Percentiles rank a stretch among this genome's conserved stretches.
phyloP scores from a whole-genome alignment of 2,113 vertebrate genomes.

The Campylomormyrus tamandua region DNA sequence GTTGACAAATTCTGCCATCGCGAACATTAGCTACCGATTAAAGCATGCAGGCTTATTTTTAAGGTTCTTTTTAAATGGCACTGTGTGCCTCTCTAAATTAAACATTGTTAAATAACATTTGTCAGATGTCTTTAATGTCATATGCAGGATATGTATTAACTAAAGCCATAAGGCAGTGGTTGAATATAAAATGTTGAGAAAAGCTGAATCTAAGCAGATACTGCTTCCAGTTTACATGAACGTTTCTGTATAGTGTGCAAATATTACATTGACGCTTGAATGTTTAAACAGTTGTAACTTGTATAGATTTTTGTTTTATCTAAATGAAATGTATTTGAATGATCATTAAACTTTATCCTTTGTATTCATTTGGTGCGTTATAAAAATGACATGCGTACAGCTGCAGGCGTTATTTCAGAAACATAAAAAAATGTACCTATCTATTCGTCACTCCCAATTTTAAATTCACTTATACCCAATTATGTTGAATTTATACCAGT shows the following conservation, averaged over 20 bases:
- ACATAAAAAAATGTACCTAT: neutral
- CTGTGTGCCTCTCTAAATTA: neutral
- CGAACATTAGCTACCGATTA: neutral
- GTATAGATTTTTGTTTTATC: conserved; percentile 81
- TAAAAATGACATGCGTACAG: neutral
- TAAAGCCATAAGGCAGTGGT: conserved; percentile 36
- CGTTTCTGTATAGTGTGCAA: neutral
- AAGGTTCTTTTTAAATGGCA: neutral
- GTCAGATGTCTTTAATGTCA: neutral
- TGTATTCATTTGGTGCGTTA: neutral
- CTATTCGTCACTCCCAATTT: neutral
- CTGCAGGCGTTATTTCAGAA: neutral
- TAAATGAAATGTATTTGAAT: conserved; percentile 79
- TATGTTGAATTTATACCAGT: neutral
- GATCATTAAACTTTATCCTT: conserved; percentile 85
- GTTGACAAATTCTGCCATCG: neutral
- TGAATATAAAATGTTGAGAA: neutral
- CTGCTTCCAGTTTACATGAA: neutral
- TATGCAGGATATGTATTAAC: conserved; percentile 30
- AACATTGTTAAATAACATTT: neutral
- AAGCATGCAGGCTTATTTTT: neutral
- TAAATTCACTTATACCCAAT: neutral
- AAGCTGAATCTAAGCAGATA: neutral
- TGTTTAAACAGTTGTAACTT: conserved; percentile 60
- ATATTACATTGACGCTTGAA: neutral